A percentile compares a stretch with the other conserved stretches of the same genome.
These are phyloP conservation scores for Meandrina meandrites DNA, from an alignment of 92 coral and sea anemone genomes.

Conservation along the genomic window DNA sequence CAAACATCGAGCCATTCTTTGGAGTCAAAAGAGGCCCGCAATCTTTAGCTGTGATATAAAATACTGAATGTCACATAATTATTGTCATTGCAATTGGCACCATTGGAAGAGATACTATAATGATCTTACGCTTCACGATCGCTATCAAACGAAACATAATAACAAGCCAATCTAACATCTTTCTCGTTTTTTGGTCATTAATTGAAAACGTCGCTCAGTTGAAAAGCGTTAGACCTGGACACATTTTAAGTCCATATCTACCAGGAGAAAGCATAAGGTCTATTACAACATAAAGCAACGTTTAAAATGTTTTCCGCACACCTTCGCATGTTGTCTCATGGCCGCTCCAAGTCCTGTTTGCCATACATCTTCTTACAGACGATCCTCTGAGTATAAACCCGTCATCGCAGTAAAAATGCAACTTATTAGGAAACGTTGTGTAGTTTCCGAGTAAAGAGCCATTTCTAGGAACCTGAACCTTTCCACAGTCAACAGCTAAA, in stretches of 20 bases:
- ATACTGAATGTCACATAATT: background rate
- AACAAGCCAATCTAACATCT: background rate
- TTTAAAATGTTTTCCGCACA: background rate
- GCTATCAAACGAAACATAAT: too few species aligned
- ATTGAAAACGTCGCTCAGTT: background rate
- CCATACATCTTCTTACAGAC: conserved; percentile 31
- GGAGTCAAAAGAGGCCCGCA: conserved; percentile 36
- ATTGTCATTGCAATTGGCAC: background rate
- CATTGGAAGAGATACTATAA: too few species aligned
- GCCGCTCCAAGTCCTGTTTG: conserved; percentile 60
- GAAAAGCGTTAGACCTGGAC: background rate
- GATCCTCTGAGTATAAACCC: conserved; percentile 64
- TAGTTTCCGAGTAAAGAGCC: conserved; percentile 55
- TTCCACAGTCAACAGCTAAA: conserved; percentile 68
- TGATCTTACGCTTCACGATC: too few species aligned
- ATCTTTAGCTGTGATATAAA: conserved; percentile 34
- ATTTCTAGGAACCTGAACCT: conserved; percentile 44
- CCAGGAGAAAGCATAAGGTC: background rate
- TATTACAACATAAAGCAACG: background rate
- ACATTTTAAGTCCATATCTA: background rate
- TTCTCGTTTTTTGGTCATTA: too few species aligned
- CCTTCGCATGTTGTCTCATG: conserved; percentile 43
- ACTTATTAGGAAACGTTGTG: conserved; percentile 57
- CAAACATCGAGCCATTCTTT: conserved; percentile 42
- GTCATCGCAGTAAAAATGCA: conserved; percentile 57